Evolutionary conservation across 2,888 invertebrate genomes (phyloP), one percentile per base, ranked within the genome.

Genomic region (Andrena bucephala): DNA sequence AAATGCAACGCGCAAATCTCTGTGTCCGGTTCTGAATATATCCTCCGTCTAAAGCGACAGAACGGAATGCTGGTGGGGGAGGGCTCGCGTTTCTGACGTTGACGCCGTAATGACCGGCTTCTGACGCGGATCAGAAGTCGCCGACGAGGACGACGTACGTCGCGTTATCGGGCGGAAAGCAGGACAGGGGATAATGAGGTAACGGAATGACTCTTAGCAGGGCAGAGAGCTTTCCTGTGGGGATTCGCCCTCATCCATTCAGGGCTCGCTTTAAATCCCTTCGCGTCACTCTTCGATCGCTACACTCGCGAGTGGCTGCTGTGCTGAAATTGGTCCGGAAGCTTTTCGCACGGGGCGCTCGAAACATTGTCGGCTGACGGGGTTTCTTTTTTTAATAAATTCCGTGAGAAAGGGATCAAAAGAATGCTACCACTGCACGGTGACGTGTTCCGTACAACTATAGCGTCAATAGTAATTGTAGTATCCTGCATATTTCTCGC

Each of bases 1-100:
- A 90, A 91, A 91, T 88, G 89, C 90, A 85, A 86, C 59, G 65
- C 85, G 85, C 86, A 84, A 79, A 83, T 85, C 82, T 78, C 78
- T 84, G 80, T 81, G 84, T 86, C 84, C 85, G 74, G 77, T 70
- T 42, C 65, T 69, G 82, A 83, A 85, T 85, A 67, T 67, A 77
- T 52, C 66, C 66, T 2, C 73, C 36, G 60, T 66, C 73, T 13
- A 36, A 59, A 77, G 29, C 52, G 57, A 27, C 57, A 42, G 16
- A 42, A 16, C 42, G 42, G 16, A 42, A 42, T 42, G 42, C 42
- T 42, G 42, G 13, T 4, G 42, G 42, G 16, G 29, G 2, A 8
- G 36, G 33, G 27, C 16, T 57, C 27, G 27, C 48, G 20, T 63
- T 48, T 29, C 36, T 24, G 13, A 69, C 74, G 52, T 10, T 65